Evolutionary conservation across 2,888 invertebrate genomes (phyloP).

Genomic region (Andrena marginata): DNA sequence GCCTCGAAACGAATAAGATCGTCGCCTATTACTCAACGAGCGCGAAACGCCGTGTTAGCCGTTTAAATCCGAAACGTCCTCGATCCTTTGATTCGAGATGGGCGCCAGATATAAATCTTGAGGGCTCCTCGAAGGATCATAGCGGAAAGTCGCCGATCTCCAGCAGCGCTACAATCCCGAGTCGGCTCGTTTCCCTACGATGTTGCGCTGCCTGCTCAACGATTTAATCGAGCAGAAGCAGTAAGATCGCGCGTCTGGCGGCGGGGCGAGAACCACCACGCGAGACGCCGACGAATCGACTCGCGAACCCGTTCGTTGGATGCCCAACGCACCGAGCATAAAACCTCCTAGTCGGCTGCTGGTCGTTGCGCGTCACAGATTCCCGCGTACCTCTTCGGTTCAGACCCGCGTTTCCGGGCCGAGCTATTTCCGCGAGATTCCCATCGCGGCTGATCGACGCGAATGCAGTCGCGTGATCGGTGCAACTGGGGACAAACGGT

Average conservation of each 20-base stretch:
- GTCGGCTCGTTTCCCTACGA: background rate
- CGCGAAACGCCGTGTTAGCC: constrained; percentile 34
- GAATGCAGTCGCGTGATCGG: background rate
- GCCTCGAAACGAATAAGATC: constrained; percentile 50
- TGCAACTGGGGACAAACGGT: background rate
- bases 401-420: background rate
- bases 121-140: background rate
- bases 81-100: constrained; percentile 32
- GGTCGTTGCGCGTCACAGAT: background rate
- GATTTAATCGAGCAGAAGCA: constrained; percentile 19
- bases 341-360: background rate
- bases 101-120: constrained; percentile 44
- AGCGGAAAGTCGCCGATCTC: background rate
- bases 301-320: background rate
- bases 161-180: background rate
- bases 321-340: background rate
- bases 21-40: constrained; percentile 34
- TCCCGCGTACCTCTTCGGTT: background rate
- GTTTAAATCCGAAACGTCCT: constrained; percentile 22
- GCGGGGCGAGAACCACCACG: background rate
- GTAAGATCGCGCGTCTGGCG: background rate
- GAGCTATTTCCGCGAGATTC: background rate
- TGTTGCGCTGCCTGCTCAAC: background rate
- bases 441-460: background rate
- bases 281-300: background rate